Evolutionary conservation across 2,113 vertebrate genomes (phyloP).

Genomic region (Pipa parva): DNA sequence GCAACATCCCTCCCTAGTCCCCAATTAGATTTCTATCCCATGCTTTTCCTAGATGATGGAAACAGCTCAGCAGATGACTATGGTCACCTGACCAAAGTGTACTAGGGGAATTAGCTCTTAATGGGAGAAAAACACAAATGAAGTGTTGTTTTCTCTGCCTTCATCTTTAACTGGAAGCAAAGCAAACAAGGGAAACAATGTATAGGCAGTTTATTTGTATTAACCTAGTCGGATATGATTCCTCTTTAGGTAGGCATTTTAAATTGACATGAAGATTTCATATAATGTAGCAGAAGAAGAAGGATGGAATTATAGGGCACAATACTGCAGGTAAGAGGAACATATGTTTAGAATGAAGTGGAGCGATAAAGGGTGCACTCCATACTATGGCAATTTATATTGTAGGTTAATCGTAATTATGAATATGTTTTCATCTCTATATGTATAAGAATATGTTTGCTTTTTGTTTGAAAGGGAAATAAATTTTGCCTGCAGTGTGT

Average conservation of each 20-base stretch:
- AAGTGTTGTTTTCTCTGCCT: not conserved
- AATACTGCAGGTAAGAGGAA: no score
- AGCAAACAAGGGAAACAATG: not conserved
- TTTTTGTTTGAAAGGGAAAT: no score
- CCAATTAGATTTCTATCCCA: slow-evolving; percentile 27
- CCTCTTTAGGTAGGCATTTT: not conserved
- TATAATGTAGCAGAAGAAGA: no score
- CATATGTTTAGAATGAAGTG: no score
- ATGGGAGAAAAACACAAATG: not conserved
- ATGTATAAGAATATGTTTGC: no score
- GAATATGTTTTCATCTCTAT: no score
- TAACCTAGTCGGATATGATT: not conserved
- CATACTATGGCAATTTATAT: no score
- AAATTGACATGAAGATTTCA: no score
- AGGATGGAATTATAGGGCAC: no score
- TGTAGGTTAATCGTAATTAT: no score
- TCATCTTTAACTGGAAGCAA: not conserved
- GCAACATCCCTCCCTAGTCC: slow-evolving; percentile 25
- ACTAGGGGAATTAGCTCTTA: not conserved
- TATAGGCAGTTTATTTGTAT: not conserved
- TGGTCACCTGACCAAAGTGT: slow-evolving; percentile 4
- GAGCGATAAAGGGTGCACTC: no score
- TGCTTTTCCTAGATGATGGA: slow-evolving; percentile 9
- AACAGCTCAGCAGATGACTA: not conserved
- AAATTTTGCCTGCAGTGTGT: no score